Conservation (phyloP, 2,113 vertebrate species). For the Rhabdornis inornatus region DNA sequence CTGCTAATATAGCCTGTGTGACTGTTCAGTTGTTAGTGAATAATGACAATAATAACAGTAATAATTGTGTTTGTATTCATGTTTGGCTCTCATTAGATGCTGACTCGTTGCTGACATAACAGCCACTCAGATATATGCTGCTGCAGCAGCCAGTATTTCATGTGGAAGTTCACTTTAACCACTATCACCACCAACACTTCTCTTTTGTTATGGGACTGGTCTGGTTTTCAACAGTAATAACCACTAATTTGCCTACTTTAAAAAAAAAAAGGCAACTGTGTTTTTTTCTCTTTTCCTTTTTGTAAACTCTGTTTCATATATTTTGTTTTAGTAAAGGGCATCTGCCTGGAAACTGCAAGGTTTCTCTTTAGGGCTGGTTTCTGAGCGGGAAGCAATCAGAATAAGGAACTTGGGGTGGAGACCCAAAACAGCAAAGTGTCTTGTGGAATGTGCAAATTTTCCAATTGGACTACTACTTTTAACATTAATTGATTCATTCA, state of each 20-base stretch:
- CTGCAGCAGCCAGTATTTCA: not conserved
- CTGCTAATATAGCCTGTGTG: not conserved
- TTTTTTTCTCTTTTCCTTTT: not conserved
- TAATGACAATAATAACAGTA: not conserved
- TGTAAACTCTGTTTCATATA: not conserved
- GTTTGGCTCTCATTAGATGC: not conserved
- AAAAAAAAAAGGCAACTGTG: not conserved
- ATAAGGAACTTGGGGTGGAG: not conserved
- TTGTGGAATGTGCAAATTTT: not conserved
- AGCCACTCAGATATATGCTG: not conserved
- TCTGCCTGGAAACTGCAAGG: not conserved
- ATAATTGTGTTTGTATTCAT: not conserved
- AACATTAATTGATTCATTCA: not conserved
- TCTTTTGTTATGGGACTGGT: not conserved
- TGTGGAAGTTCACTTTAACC: not conserved
- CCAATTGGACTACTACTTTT: not conserved
- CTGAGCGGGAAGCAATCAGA: not conserved
- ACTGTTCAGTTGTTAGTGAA: conserved; percentile 3
- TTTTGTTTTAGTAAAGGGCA: not conserved
- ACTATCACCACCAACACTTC: not conserved
- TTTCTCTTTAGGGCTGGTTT: not conserved
- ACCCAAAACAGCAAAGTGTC: not conserved
- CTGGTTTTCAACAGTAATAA: not conserved
- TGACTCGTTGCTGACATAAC: not conserved
- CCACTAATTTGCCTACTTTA: not conserved